Percentiles rank a stretch among this genome's conserved stretches.
These are phyloP conservation scores for Ciconia nigra DNA, from an alignment of 2,797 vertebrate species.

Conservation along the genomic window DNA sequence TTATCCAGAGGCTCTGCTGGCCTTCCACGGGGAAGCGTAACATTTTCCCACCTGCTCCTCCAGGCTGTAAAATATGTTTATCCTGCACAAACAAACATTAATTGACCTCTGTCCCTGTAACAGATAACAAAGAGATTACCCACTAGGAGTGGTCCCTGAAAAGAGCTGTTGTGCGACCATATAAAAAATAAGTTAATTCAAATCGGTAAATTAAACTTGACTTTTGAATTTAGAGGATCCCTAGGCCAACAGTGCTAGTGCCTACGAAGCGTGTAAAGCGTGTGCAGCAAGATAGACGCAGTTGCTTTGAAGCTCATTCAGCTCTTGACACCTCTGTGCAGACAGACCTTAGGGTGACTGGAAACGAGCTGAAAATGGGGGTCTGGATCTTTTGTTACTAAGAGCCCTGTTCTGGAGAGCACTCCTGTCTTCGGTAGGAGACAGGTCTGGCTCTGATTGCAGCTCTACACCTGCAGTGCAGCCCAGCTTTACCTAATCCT, in stretches of 20 bases:
- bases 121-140: not conserved
- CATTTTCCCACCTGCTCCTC: not conserved
- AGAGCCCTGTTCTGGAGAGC: not conserved
- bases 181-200: not conserved
- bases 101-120: not conserved
- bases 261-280: fast-evolving
- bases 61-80: not conserved
- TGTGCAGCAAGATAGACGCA: not conserved
- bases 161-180: not conserved
- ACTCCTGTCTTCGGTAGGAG: not conserved
- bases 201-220: not conserved
- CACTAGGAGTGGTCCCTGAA: fast-evolving
- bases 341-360: fast-evolving
- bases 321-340: not conserved
- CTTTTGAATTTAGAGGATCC: not conserved
- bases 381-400: not conserved
- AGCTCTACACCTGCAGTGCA: not conserved
- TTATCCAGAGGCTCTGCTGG: not conserved
- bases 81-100: not conserved
- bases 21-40: too few relatives aligned
- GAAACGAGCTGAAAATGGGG: fast-evolving
- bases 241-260: fast-evolving
- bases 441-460: not conserved
- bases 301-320: not conserved
- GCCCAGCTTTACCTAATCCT: too few relatives aligned